Conservation (phyloP, 2,797 vertebrate species). For the Margarornis squamiger region DNA sequence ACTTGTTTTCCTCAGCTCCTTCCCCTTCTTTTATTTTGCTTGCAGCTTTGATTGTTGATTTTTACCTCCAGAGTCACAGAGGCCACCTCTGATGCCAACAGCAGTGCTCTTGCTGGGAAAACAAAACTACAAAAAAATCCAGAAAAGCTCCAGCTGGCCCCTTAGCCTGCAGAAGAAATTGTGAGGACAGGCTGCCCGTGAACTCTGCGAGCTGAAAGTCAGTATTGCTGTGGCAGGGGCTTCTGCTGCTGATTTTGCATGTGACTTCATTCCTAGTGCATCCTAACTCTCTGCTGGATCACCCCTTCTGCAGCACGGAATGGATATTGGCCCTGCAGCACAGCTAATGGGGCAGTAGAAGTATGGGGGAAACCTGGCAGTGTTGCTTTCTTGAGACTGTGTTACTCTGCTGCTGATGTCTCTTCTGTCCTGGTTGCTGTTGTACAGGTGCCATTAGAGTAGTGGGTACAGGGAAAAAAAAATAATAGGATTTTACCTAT, state of each 20-base stretch:
- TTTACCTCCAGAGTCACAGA: slow-evolving; percentile 68
- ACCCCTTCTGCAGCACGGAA: background rate
- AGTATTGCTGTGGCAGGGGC: slow-evolving; percentile 12
- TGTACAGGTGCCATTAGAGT: slow-evolving; percentile 25
- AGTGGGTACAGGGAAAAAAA: background rate
- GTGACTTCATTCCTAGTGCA: slow-evolving; percentile 45
- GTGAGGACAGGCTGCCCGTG: slow-evolving; percentile 40
- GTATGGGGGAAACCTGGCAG: background rate
- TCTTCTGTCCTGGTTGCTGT: slow-evolving; percentile 13
- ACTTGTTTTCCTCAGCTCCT: slow-evolving; percentile 55
- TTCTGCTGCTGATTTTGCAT: slow-evolving; percentile 47
- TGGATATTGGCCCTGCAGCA: background rate
- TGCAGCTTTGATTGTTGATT: slow-evolving; percentile 68
- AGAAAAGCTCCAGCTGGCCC: slow-evolving; percentile 45
- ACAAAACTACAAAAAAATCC: slow-evolving; percentile 6
- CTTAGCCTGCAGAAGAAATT: slow-evolving; percentile 49
- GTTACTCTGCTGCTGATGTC: slow-evolving; percentile 18
- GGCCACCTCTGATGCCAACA: slow-evolving; percentile 62
- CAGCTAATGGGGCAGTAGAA: background rate
- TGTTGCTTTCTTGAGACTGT: background rate
- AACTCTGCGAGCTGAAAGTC: slow-evolving; percentile 56
- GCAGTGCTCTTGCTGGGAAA: slow-evolving; percentile 36
- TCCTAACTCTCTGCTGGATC: slow-evolving; percentile 49
- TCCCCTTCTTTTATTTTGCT: slow-evolving; percentile 61
- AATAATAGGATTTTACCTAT: background rate